Evolutionary conservation across 2,113 vertebrate species (phyloP).

Genomic region (Pituophis catenifer): DNA sequence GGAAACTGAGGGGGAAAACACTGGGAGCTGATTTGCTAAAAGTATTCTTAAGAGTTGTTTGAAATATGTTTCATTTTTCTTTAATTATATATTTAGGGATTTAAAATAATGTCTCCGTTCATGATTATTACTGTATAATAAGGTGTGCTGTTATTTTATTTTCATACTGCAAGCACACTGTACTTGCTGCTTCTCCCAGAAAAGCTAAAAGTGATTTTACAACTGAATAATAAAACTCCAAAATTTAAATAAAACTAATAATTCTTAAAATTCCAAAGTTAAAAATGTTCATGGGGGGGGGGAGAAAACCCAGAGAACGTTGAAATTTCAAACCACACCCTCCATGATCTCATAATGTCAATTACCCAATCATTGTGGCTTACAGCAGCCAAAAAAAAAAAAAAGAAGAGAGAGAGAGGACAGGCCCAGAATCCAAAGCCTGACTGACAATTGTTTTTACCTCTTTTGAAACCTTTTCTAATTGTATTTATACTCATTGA

Average conservation of each 20-base stretch:
- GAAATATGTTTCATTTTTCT: not conserved
- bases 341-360: not conserved
- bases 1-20: constrained; percentile 12
- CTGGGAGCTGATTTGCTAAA: constrained; percentile 14
- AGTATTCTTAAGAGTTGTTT: constrained; percentile 13
- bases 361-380: not conserved
- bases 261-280: not conserved
- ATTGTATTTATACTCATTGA: not conserved
- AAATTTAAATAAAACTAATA: not conserved
- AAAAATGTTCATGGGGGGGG: not conserved
- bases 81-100: not conserved
- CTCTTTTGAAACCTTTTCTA: not conserved
- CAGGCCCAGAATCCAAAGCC: not conserved
- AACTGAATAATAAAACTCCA: not conserved
- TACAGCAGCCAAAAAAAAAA: not conserved
- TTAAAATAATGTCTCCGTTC: not conserved
- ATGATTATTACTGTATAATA: not conserved
- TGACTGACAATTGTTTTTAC: not conserved
- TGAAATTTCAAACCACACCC: not conserved
- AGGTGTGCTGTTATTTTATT: not conserved
- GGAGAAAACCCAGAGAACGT: not conserved
- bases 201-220: not conserved
- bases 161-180: not conserved
- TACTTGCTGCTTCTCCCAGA: not conserved
- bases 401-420: not conserved